Percentiles rank a stretch among this genome's conserved stretches.
phyloP scores from a whole-genome alignment of 2,797 vertebrate species.

The Pelodytes ibericus region DNA sequence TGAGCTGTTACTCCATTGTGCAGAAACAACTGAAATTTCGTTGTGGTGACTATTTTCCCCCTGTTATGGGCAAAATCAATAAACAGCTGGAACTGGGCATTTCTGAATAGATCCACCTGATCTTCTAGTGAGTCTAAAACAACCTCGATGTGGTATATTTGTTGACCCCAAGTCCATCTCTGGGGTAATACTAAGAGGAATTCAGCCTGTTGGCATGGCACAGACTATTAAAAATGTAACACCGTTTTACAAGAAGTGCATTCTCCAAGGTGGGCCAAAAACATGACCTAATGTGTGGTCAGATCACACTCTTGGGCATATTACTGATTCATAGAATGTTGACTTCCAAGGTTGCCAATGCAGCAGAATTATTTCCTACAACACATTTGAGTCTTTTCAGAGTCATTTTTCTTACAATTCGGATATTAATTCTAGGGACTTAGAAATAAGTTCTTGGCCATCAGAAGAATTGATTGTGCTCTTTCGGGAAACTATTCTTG shows the following conservation, averaged over 20 bases:
- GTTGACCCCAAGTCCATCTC: not conserved
- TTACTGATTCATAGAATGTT: constrained; percentile 15
- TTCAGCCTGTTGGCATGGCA: constrained; percentile 12
- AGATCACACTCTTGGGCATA: not conserved
- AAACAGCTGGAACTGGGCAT: not conserved
- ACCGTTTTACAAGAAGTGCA: constrained; percentile 8
- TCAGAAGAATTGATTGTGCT: too few relatives aligned
- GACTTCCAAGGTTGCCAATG: constrained; percentile 18
- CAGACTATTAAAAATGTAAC: constrained; percentile 11
- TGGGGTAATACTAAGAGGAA: not conserved
- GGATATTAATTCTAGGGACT: not conserved
- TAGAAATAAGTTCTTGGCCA: too few relatives aligned
- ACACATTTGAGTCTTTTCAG: constrained; percentile 6
- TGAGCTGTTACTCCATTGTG: not conserved
- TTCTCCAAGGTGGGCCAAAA: constrained; percentile 40
- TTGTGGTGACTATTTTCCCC: too few relatives aligned
- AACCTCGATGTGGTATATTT: not conserved
- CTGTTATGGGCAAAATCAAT: too few relatives aligned
- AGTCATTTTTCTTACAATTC: constrained; percentile 13
- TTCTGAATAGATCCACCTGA: not conserved
- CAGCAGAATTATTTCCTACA: constrained; percentile 29
- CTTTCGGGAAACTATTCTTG: too few relatives aligned
- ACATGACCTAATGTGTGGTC: constrained; percentile 45
- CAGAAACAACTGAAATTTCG: not conserved
- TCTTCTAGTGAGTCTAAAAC: not conserved